phyloP scores from a whole-genome alignment of 2,888 invertebrate genomes.

The Empis livida region DNA sequence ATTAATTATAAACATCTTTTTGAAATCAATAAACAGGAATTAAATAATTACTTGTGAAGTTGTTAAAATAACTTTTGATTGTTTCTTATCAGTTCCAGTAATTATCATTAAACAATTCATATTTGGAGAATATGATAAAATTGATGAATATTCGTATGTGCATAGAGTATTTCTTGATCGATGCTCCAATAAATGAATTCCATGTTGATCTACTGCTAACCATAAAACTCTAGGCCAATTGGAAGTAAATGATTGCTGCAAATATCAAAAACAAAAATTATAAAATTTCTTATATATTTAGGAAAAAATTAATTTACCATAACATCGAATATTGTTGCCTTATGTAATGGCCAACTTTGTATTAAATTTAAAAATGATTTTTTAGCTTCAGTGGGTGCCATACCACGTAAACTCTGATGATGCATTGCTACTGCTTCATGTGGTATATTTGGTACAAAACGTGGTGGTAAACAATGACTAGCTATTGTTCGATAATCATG shows the following conservation, averaged over 20 bases:
- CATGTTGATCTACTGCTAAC: slow-evolving; percentile 86
- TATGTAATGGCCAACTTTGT: slow-evolving; percentile 84
- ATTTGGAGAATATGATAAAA: slow-evolving; percentile 84
- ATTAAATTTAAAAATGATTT: slow-evolving; percentile 86
- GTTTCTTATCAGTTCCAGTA: slow-evolving; percentile 78
- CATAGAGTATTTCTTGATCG: slow-evolving; percentile 78
- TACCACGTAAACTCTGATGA: slow-evolving; percentile 80
- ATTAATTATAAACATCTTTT: not conserved
- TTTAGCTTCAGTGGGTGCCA: slow-evolving; percentile 76
- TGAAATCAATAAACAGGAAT: not conserved
- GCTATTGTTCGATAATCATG: slow-evolving; percentile 57
- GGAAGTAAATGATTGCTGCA: slow-evolving; percentile 87
- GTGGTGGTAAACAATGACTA: slow-evolving; percentile 68
- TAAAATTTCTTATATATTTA: not conserved
- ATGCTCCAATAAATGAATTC: slow-evolving; percentile 79
- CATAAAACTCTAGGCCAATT: slow-evolving; percentile 89
- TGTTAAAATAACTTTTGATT: slow-evolving; percentile 86
- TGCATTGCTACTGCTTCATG: slow-evolving; percentile 79
- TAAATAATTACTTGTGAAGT: slow-evolving; percentile 61
- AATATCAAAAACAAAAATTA: slow-evolving; percentile 9
- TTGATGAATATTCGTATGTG: slow-evolving; percentile 80
- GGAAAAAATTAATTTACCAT: slow-evolving; percentile 47
- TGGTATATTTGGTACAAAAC: slow-evolving; percentile 64
- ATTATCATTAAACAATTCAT: slow-evolving; percentile 88
- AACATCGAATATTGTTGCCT: slow-evolving; percentile 89